These are phyloP conservation scores for Atherinomorus stipes DNA, from an alignment of 2,113 vertebrate species.

Conservation along the genomic window DNA sequence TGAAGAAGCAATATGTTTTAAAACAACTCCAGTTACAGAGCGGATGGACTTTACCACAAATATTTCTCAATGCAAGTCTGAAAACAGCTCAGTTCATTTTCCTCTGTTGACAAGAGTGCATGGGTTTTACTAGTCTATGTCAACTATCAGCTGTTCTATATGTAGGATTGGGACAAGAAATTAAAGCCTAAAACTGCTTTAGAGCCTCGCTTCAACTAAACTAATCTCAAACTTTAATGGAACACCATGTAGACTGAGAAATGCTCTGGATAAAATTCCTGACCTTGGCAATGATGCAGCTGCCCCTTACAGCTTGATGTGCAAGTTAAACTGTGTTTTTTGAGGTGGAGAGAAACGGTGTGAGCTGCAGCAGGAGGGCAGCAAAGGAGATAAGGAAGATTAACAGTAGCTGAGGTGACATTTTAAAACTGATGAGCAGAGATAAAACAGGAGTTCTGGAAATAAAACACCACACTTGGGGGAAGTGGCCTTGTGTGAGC, in stretches of 20 bases:
- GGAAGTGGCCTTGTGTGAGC: constrained; percentile 46
- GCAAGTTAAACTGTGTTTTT: constrained; percentile 35
- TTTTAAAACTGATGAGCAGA: constrained; percentile 76
- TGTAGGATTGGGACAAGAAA: not conserved
- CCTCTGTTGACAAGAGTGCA: no score
- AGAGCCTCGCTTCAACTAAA: constrained; percentile 8
- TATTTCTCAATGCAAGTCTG: no score
- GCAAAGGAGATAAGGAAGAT: constrained; percentile 72
- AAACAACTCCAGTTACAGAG: no score
- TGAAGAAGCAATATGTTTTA: no score
- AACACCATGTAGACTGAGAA: not conserved
- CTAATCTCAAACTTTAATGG: constrained; percentile 27
- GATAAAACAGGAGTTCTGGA: constrained; percentile 69
- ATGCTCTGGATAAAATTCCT: constrained; percentile 22
- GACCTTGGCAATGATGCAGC: constrained; percentile 40
- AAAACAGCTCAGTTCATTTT: no score
- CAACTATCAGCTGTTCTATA: not conserved
- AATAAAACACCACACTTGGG: constrained; percentile 65
- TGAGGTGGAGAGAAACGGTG: constrained; percentile 24
- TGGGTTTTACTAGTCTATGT: no score
- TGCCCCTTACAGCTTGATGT: constrained; percentile 25
- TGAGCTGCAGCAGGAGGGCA: constrained; percentile 42
- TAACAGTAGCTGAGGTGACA: constrained; percentile 72
- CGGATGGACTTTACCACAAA: no score
- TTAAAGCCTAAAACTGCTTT: not conserved